Evolutionary conservation across 2,113 vertebrate species (phyloP).

Genomic region (Cacatua alba): DNA sequence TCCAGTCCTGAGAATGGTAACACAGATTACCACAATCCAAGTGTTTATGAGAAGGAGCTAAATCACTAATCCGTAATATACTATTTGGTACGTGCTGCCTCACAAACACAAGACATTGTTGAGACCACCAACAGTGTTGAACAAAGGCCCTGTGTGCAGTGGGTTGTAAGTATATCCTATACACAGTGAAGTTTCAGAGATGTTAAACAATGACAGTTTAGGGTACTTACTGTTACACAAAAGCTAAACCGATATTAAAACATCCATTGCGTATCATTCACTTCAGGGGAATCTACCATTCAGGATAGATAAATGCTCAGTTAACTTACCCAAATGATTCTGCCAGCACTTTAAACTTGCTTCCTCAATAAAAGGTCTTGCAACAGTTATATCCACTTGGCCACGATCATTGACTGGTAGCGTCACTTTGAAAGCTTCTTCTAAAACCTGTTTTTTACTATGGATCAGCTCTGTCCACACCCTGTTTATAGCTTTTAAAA

Average conservation of each 20-base stretch:
- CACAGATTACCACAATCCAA: not conserved
- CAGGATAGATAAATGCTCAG: not conserved
- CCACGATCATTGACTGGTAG: constrained; percentile 94
- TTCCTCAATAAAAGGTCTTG: constrained; percentile 90
- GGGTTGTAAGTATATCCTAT: not conserved
- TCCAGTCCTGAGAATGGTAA: not conserved
- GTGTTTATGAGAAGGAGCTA: not conserved
- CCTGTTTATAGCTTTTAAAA: constrained; percentile 95
- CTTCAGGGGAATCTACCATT: not conserved
- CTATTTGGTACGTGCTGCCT: not conserved
- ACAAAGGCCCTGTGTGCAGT: not conserved
- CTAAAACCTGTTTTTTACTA: constrained; percentile 93
- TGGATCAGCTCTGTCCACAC: constrained; percentile 98
- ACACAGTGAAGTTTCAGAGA: not conserved
- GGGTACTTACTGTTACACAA: not conserved
- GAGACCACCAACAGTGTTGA: not conserved
- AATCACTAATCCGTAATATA: not conserved
- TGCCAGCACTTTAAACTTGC: constrained; percentile 95
- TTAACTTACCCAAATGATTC: constrained; percentile 89
- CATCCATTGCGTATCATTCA: not conserved
- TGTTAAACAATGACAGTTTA: not conserved
- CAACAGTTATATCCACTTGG: constrained; percentile 90
- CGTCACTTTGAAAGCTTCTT: constrained; percentile 94
- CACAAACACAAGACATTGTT: not conserved
- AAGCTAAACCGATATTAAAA: not conserved